Evolutionary conservation across 2,113 vertebrate species (phyloP).

Genomic region (Amia ocellicauda): DNA sequence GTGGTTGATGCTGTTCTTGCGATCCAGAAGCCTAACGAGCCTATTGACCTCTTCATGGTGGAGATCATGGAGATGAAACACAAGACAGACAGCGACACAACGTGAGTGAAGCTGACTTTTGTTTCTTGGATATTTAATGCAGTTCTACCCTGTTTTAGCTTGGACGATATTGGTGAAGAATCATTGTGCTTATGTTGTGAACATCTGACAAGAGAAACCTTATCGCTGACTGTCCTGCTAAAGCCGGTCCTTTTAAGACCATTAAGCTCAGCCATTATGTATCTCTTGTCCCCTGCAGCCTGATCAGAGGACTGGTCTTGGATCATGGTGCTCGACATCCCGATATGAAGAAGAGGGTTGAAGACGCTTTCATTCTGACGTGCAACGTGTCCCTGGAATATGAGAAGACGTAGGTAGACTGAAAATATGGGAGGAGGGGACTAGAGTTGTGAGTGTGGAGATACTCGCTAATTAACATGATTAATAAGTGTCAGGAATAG

Average conservation of each 20-base stretch:
- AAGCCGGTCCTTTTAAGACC: too few relatives aligned
- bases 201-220: too few relatives aligned
- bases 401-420: constrained; percentile 87
- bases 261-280: too few relatives aligned
- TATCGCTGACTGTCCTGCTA: too few relatives aligned
- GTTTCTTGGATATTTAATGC: background rate
- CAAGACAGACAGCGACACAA: constrained; percentile 91
- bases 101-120: constrained; percentile 63
- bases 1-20: constrained; percentile 91
- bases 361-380: constrained; percentile 86
- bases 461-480: too few relatives aligned
- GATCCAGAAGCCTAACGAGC: constrained; percentile 78
- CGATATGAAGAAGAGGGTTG: constrained; percentile 96
- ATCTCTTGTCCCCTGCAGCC: constrained; percentile 28
- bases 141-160: background rate
- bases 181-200: too few relatives aligned
- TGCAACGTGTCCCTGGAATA: constrained; percentile 96
- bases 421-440: too few relatives aligned
- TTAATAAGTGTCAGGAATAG: too few relatives aligned
- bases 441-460: too few relatives aligned
- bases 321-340: constrained; percentile 95
- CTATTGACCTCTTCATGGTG: constrained; percentile 94
- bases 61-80: constrained; percentile 99
- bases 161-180: too few relatives aligned
- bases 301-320: constrained; percentile 88